Base-by-base conservation (phyloP, 2,797 vertebrate species). In the Siniperca obscura region DNA sequence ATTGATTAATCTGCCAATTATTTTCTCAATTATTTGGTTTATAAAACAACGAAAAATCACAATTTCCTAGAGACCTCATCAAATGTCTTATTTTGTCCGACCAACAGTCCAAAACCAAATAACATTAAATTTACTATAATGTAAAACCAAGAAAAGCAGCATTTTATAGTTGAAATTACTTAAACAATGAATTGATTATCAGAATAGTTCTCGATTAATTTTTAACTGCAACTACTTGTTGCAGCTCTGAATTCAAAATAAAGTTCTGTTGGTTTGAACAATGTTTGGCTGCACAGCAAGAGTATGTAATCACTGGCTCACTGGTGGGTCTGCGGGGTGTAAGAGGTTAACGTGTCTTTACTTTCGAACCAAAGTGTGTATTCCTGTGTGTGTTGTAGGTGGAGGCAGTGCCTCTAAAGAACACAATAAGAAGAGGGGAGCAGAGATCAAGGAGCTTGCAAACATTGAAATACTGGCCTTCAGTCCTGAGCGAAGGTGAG, bases 401-500 rank as follows among this genome's bases (percentile, higher is more conserved):
- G 93, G 64, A 73, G 91, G 76, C 36, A 88, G 90, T 61, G 77
- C 70, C 62, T 89, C 86, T 42, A 94, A 94, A 90, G 95, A 96
- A 48, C 93, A 88, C 3, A 90, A 86, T 67, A 53, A 87, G 83
- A 96, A 94, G 75, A 92, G 52, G 78, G 89, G 89, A 76, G 74
- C 72, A 48, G 89, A 93, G 76, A 91, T 44, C 56, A 88, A 67
- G 6, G 89, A 91, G 77, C 66, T 83, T 73, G 84, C 91, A 70
- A 93, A 96, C 17, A 30, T 93, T 44, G 93, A 92, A 80, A 79
- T 94, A 42, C 64, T 95, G 71, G 76, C 96, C 70, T 96, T 97
- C 86, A 97, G 97, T 93, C 97, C 97, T 0, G 96, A 97, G 88
- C 94, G 95, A 92, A 96, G 97, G 98, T 98, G 93, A 90, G 90